Percentiles rank a stretch among this genome's conserved stretches.
phyloP scores from a whole-genome alignment of 1,140 invertebrate genomes.

The Doryteuthis pealeii region DNA sequence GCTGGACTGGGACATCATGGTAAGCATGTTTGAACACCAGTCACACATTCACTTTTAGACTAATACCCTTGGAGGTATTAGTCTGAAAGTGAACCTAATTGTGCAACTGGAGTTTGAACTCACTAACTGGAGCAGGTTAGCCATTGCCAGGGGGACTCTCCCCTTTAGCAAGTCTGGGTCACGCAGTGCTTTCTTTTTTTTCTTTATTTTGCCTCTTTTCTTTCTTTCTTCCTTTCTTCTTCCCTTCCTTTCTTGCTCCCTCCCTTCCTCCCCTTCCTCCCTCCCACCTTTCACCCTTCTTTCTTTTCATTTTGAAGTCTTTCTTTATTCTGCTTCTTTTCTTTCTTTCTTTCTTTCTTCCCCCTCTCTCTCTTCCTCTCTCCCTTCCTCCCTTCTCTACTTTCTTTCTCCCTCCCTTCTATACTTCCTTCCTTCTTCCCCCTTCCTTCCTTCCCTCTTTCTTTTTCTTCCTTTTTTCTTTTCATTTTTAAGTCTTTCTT shows the following conservation, averaged over 20 bases:
- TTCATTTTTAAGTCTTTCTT: background rate
- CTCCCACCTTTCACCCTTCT: background rate
- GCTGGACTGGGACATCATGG: too few relatives aligned
- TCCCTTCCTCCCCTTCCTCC: background rate
- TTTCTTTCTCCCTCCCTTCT: background rate
- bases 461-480: background rate
- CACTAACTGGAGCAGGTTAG: background rate
- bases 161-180: background rate
- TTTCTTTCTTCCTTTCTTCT: background rate
- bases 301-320: background rate
- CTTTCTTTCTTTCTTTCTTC: background rate
- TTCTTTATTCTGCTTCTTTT: background rate
- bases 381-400: background rate
- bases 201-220: background rate
- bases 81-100: too few relatives aligned
- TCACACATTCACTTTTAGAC: background rate
- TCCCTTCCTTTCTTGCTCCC: background rate
- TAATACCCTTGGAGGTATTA: background rate
- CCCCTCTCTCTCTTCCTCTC: background rate
- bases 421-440: accelerated
- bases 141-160: background rate
- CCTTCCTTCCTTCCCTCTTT: background rate
- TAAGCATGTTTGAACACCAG: too few relatives aligned
- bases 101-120: too few relatives aligned
- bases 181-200: background rate